Conservation (phyloP, 2,797 vertebrate genomes). For the Hoplostethus mediterraneus region DNA sequence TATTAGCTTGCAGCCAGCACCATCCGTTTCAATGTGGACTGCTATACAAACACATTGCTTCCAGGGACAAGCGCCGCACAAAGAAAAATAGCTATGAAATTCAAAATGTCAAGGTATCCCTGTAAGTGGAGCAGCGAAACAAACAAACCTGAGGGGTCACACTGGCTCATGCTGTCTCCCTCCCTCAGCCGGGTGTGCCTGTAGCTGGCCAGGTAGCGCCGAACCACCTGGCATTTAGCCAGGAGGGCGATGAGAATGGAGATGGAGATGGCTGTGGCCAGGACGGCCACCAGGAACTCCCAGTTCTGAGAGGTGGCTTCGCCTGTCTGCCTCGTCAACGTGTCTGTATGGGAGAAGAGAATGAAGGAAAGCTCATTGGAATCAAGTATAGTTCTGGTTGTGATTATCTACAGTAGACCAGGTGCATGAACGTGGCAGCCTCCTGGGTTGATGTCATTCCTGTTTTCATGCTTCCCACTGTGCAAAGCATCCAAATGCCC, state of each 20-base stretch:
- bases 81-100: background rate
- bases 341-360: slow-evolving; percentile 74
- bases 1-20: background rate
- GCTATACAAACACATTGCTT: background rate
- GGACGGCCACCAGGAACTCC: slow-evolving; percentile 89
- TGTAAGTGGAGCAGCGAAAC: background rate
- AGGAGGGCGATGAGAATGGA: slow-evolving; percentile 87
- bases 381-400: background rate
- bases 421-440: background rate
- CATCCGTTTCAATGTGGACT: background rate
- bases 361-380: background rate
- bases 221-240: slow-evolving; percentile 92
- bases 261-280: slow-evolving; percentile 84
- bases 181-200: slow-evolving; percentile 89
- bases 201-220: slow-evolving; percentile 90
- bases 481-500: slow-evolving; percentile 16
- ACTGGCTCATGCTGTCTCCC: slow-evolving; percentile 75
- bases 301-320: slow-evolving; percentile 76
- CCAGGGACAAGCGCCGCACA: background rate
- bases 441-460: background rate
- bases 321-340: background rate
- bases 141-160: slow-evolving; percentile 71
- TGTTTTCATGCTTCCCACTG: background rate
- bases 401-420: background rate
- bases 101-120: background rate